Evolutionary conservation across 2,888 invertebrate species (phyloP).

Genomic region (Campoplex nolae): DNA sequence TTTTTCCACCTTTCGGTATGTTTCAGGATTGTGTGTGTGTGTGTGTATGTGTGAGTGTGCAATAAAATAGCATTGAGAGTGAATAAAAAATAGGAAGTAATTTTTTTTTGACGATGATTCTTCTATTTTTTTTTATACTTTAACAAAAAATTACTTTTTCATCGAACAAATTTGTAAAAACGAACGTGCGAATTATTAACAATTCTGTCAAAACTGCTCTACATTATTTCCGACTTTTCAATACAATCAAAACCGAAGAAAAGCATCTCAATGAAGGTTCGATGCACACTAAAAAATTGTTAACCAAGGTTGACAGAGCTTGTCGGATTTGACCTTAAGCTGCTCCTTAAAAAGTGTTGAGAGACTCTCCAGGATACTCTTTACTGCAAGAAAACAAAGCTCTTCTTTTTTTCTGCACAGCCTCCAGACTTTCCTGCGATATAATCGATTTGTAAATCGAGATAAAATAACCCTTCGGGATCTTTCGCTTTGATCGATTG

Average conservation of each 20-base stretch:
- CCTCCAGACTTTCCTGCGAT: conserved; percentile 49
- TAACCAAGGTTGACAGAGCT: conserved; percentile 23
- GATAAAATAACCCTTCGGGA: conserved; percentile 48
- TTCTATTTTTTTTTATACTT: neutral
- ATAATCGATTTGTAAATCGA: conserved; percentile 29
- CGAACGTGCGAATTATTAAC: neutral
- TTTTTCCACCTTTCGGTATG: neutral
- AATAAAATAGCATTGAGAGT: neutral
- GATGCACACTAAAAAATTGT: conserved; percentile 15
- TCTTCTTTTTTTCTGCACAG: conserved; percentile 21
- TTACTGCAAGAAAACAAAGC: conserved; percentile 30
- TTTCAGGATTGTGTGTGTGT: neutral
- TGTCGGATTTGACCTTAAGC: conserved; percentile 47
- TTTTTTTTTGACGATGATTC: neutral
- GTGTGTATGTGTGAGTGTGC: neutral
- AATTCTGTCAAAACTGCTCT: neutral
- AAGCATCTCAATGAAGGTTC: conserved; percentile 14
- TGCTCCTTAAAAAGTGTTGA: conserved; percentile 18
- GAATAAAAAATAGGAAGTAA: neutral
- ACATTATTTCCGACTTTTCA: neutral
- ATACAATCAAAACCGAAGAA: neutral
- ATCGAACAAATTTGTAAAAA: neutral
- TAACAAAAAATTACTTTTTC: neutral
- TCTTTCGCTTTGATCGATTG: conserved; percentile 33
- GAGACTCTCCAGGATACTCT: conserved; percentile 12